Conservation (phyloP, 2,888 invertebrate species). For the Graphium colonna region DNA sequence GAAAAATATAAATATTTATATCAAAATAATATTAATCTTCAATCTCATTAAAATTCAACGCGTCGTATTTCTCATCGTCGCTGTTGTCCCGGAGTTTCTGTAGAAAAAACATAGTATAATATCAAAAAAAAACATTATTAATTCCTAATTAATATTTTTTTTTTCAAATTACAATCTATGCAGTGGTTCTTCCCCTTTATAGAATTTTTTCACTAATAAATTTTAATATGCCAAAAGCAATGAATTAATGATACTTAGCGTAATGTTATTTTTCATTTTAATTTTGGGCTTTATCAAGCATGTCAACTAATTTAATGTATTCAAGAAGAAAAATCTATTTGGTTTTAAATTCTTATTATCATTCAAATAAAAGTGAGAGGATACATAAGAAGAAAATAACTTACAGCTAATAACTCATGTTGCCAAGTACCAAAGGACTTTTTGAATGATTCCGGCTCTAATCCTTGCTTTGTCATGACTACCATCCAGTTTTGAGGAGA, state of each 20-base stretch:
- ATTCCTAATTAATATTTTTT: no score
- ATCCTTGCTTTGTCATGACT: constrained; percentile 82
- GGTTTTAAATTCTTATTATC: no score
- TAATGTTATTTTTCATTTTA: no score
- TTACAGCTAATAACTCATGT: constrained; percentile 76
- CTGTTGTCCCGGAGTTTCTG: constrained; percentile 11
- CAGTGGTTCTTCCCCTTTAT: no score
- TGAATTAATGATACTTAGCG: no score
- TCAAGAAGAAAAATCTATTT: not conserved
- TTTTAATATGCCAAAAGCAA: no score
- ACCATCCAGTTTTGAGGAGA: constrained; percentile 66
- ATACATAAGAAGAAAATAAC: no score
- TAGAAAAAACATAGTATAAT: not conserved
- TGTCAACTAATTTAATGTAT: not conserved
- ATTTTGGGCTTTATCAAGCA: not conserved
- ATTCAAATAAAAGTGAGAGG: not conserved
- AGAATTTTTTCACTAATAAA: no score
- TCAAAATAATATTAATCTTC: constrained; percentile 1
- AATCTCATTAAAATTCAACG: constrained; percentile 20
- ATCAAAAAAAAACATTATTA: not conserved
- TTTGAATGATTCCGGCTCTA: constrained; percentile 85
- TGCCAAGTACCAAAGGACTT: constrained; percentile 86
- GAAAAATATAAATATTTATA: not conserved
- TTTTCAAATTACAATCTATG: no score
- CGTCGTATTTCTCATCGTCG: constrained; percentile 12